Evolutionary conservation across 1,140 invertebrate genomes (phyloP).

Genomic region (Drosophila nigrodunni): DNA sequence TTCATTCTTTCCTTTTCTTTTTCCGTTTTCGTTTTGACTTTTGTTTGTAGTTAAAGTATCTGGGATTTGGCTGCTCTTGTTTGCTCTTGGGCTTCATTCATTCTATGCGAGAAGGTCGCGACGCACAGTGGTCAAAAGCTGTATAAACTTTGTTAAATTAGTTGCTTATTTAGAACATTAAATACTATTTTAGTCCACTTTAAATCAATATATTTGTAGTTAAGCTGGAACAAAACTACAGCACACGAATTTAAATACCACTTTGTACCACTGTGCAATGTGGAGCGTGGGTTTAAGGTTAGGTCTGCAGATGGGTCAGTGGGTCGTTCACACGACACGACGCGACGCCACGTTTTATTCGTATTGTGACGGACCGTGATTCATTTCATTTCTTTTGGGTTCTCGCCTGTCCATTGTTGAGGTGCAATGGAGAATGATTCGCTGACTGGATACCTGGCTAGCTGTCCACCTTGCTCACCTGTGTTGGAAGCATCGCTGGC

Average conservation of each 20-base stretch:
- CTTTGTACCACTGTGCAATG: constrained; percentile 9
- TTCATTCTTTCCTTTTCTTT: constrained; percentile 15
- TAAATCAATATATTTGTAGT: too few relatives aligned
- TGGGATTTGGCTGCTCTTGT: constrained; percentile 60
- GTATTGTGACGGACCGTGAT: constrained; percentile 64
- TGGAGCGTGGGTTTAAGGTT: constrained; percentile 25
- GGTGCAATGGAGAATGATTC: constrained; percentile 54
- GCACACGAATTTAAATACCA: not conserved
- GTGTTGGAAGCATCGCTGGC: constrained; percentile 10
- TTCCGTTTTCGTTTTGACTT: constrained; percentile 28
- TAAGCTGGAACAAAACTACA: too few relatives aligned
- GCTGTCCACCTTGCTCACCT: not conserved
- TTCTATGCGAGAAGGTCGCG: constrained; percentile 48
- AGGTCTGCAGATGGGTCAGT: constrained; percentile 33
- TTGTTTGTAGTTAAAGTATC: constrained; percentile 67
- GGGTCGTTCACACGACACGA: constrained; percentile 49
- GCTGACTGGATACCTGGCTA: constrained; percentile 40
- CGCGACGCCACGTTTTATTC: constrained; percentile 26
- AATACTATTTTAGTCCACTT: too few relatives aligned
- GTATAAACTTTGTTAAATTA: too few relatives aligned
- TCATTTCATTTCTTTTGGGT: constrained; percentile 53
- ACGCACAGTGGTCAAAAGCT: constrained; percentile 43
- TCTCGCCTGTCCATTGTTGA: constrained; percentile 45
- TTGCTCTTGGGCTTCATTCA: constrained; percentile 61
- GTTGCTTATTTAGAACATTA: too few relatives aligned